These are phyloP conservation scores for Laterallus jamaicensis DNA, from an alignment of 2,113 vertebrate genomes.

Conservation along the genomic window DNA sequence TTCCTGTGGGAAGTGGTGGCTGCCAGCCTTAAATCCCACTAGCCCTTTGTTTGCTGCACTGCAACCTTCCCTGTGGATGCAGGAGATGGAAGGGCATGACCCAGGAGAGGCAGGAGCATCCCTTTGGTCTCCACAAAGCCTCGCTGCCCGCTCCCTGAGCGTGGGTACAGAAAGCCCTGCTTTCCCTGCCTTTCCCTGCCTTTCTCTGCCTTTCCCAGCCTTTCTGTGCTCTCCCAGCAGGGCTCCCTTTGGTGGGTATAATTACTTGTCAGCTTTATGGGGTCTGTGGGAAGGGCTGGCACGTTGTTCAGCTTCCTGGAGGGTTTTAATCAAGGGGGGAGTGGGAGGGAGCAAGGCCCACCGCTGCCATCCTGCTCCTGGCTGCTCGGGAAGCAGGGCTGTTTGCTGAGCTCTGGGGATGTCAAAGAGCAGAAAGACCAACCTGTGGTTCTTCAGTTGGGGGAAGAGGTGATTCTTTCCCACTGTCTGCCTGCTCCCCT, in stretches of 20 bases:
- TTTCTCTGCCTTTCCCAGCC: not conserved
- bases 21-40: not conserved
- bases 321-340: not conserved
- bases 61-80: rapidly evolving
- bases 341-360: not conserved
- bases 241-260: not conserved
- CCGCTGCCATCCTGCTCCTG: not conserved
- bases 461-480: conserved; percentile 28
- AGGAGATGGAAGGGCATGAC: not conserved
- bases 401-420: not conserved
- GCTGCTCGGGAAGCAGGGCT: rapidly evolving
- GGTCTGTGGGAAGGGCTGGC: conserved; percentile 5
- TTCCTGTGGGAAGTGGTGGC: not conserved
- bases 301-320: not conserved
- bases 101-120: not conserved
- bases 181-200: not conserved
- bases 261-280: conserved; percentile 7
- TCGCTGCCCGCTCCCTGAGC: not conserved
- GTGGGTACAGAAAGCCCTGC: not conserved
- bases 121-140: not conserved
- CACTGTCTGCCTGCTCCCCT: not conserved
- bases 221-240: not conserved
- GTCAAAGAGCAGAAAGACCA: conserved; percentile 21
- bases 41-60: not conserved
- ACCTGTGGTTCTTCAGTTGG: not conserved